Conservation (phyloP, 2,797 vertebrate species). For the Paratrypauchen microcephalus region DNA sequence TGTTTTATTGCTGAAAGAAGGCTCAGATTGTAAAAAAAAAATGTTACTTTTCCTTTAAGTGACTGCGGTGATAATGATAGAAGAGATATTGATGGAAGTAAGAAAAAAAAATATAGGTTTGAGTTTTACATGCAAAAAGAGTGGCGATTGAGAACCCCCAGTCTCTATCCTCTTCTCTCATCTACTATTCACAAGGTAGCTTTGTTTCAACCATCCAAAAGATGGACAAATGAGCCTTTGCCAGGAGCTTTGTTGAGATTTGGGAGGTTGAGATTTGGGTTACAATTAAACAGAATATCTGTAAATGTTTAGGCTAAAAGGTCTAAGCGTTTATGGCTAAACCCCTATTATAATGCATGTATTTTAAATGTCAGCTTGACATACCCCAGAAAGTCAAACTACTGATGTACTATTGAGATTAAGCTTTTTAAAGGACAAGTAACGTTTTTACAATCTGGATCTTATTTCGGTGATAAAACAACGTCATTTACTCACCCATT, state of each 20-base stretch:
- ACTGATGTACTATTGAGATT: neutral
- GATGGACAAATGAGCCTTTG: slow-evolving; percentile 42
- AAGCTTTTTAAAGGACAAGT: neutral
- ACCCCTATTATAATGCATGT: neutral
- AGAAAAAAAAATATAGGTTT: too few relatives aligned
- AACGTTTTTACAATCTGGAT: too few relatives aligned
- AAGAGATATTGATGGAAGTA: slow-evolving; percentile 16
- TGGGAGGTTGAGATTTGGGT: neutral
- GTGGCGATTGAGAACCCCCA: slow-evolving; percentile 11
- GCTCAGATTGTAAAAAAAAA: too few relatives aligned
- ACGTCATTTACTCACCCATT: too few relatives aligned
- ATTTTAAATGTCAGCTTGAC: neutral
- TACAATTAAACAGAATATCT: neutral
- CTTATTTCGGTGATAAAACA: too few relatives aligned
- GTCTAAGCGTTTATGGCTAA: neutral
- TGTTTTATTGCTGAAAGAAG: too few relatives aligned
- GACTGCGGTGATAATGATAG: slow-evolving; percentile 19
- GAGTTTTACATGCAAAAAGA: slow-evolving; percentile 20
- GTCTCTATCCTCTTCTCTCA: slow-evolving; percentile 39
- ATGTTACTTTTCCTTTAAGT: too few relatives aligned
- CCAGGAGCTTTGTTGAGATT: slow-evolving; percentile 20
- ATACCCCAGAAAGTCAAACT: neutral
- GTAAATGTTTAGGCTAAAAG: too few relatives aligned
- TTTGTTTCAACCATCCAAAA: slow-evolving; percentile 30
- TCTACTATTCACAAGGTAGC: slow-evolving; percentile 48